Percentiles rank a stretch among this genome's conserved stretches.
phyloP scores from a whole-genome alignment of 1,140 invertebrate species.

The Achatina immaculata region DNA sequence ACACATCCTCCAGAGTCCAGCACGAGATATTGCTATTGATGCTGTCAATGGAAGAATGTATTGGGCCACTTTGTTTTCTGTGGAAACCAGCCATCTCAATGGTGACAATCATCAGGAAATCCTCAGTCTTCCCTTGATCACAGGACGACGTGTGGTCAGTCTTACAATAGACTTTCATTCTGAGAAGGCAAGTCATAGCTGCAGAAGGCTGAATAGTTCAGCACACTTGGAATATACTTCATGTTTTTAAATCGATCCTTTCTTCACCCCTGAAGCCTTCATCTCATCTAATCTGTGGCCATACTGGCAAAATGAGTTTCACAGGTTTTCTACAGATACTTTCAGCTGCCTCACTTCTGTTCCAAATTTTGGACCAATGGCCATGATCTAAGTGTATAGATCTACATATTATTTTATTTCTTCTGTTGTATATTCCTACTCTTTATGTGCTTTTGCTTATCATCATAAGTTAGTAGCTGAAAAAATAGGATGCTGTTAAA shows the following conservation, averaged over 20 bases:
- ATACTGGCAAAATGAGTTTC: not conserved
- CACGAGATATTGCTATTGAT: slow-evolving; percentile 86
- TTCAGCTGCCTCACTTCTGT: too few relatives aligned
- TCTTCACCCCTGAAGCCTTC: not conserved
- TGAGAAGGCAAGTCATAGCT: slow-evolving; percentile 41
- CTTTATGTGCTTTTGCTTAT: too few relatives aligned
- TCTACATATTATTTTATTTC: too few relatives aligned
- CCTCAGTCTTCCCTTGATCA: slow-evolving; percentile 80
- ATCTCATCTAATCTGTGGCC: not conserved
- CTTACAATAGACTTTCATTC: slow-evolving; percentile 79
- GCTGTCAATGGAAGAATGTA: slow-evolving; percentile 85
- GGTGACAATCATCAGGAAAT: slow-evolving; percentile 82
- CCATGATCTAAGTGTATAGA: too few relatives aligned
- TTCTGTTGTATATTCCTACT: too few relatives aligned
- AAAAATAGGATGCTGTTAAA: too few relatives aligned
- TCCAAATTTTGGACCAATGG: too few relatives aligned
- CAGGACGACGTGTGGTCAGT: slow-evolving; percentile 81
- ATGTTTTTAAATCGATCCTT: too few relatives aligned
- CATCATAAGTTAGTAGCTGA: too few relatives aligned
- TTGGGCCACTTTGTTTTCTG: slow-evolving; percentile 86
- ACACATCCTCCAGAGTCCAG: slow-evolving; percentile 82
- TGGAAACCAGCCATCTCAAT: slow-evolving; percentile 84
- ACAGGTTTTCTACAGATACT: too few relatives aligned
- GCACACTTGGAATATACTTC: not conserved
- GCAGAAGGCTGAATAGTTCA: not conserved